phyloP scores from a whole-genome alignment of 2,888 invertebrate species.

The Hypomecis punctinalis region DNA sequence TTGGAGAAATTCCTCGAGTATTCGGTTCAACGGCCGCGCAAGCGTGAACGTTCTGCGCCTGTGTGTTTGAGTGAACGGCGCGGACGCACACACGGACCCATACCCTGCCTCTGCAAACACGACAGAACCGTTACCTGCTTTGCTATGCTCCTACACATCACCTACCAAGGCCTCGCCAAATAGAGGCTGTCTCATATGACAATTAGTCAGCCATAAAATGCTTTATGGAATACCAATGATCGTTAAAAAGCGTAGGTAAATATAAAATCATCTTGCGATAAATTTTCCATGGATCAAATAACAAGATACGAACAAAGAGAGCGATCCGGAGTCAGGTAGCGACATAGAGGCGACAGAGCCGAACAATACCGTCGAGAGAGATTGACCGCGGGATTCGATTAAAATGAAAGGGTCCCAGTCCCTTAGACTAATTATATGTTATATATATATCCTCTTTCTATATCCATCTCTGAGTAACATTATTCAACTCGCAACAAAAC shows the following conservation, averaged over 20 bases:
- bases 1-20: slow-evolving; percentile 83
- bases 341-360: slow-evolving; percentile 50
- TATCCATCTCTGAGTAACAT: slow-evolving; percentile 60
- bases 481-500: slow-evolving; percentile 48
- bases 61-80: slow-evolving; percentile 69
- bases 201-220: slow-evolving; percentile 34
- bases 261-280: background rate
- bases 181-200: slow-evolving; percentile 32
- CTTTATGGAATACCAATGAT: slow-evolving; percentile 28
- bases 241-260: slow-evolving; percentile 14
- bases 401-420: slow-evolving; percentile 22
- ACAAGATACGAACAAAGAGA: slow-evolving; percentile 13
- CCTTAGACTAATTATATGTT: slow-evolving; percentile 14
- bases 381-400: slow-evolving; percentile 74
- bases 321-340: slow-evolving; percentile 10
- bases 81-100: slow-evolving; percentile 71
- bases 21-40: slow-evolving; percentile 83
- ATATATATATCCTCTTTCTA: slow-evolving; percentile 61
- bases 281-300: slow-evolving; percentile 1
- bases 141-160: slow-evolving; percentile 65
- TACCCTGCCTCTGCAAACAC: slow-evolving; percentile 77
- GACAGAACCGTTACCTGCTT: slow-evolving; percentile 77
- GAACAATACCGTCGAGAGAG: slow-evolving; percentile 57
- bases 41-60: slow-evolving; percentile 67
- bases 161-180: slow-evolving; percentile 60